Conservation (phyloP, 2,797 vertebrate species). For the Eospalax fontanierii region DNA sequence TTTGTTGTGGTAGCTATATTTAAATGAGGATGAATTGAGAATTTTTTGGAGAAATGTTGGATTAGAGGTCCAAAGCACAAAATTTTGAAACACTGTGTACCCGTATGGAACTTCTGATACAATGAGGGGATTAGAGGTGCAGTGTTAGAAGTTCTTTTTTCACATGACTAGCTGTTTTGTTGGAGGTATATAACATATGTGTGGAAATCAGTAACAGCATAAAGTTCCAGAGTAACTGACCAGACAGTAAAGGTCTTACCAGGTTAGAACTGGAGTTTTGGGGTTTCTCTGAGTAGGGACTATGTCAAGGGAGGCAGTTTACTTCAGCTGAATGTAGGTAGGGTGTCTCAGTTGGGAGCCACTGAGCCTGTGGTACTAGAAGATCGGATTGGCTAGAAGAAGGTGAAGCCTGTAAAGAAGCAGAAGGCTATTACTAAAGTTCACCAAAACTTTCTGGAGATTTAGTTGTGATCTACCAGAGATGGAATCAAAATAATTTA, state of each 20-base stretch:
- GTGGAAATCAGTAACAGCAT: not conserved
- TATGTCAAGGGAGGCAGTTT: not conserved
- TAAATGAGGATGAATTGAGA: conserved; percentile 1
- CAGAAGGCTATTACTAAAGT: too few species aligned
- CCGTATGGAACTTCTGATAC: not conserved
- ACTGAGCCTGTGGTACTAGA: not conserved
- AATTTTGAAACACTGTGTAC: not conserved
- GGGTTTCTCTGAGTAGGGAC: not conserved
- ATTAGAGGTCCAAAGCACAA: not conserved
- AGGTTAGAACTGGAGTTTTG: not conserved
- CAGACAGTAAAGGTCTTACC: not conserved
- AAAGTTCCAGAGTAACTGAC: not conserved
- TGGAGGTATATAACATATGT: not conserved
- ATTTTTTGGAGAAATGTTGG: conserved; percentile 11
- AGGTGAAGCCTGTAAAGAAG: not conserved
- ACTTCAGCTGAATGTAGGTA: too few species aligned
- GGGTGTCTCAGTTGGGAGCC: too few species aligned
- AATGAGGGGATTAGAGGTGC: too few species aligned
- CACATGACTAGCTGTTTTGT: not conserved
- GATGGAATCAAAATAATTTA: too few species aligned
- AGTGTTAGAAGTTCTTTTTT: not conserved
- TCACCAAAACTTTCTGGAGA: too few species aligned
- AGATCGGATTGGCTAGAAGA: not conserved
- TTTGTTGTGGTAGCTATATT: not conserved
- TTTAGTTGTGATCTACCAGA: too few species aligned